Conservation (phyloP, 2,113 vertebrate species). For the Oncorhynchus tshawytscha region DNA sequence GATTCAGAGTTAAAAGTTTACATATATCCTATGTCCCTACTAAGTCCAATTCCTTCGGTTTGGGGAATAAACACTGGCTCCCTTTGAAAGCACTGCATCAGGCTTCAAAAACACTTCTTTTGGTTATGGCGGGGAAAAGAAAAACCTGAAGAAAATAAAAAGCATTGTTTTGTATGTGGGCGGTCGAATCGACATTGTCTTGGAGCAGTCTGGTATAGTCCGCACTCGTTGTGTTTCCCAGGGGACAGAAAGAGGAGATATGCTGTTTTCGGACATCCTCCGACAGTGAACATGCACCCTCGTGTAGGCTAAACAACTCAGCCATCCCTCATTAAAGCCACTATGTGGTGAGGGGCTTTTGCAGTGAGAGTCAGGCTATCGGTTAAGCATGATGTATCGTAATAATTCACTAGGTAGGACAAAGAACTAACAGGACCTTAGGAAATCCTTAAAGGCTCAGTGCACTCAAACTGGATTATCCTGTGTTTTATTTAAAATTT, state of each 20-base stretch:
- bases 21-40: too few relatives aligned
- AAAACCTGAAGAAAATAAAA: background rate
- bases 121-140: background rate
- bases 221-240: background rate
- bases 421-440: background rate
- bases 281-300: background rate
- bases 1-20: too few relatives aligned
- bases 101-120: background rate
- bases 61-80: constrained; percentile 6
- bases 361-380: background rate
- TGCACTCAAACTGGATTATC: too few relatives aligned
- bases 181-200: background rate
- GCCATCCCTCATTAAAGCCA: background rate
- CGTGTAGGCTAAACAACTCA: background rate
- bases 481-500: too few relatives aligned
- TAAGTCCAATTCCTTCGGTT: background rate
- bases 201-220: background rate
- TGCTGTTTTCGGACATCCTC: background rate
- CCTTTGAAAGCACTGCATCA: background rate
- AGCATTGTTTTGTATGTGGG: background rate
- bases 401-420: background rate
- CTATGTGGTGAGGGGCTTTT: background rate
- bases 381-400: background rate
- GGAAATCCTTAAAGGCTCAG: too few relatives aligned
- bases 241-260: background rate